Base-by-base conservation (phyloP, 2,113 vertebrate species). In the Genyomyrus donnyi region DNA sequence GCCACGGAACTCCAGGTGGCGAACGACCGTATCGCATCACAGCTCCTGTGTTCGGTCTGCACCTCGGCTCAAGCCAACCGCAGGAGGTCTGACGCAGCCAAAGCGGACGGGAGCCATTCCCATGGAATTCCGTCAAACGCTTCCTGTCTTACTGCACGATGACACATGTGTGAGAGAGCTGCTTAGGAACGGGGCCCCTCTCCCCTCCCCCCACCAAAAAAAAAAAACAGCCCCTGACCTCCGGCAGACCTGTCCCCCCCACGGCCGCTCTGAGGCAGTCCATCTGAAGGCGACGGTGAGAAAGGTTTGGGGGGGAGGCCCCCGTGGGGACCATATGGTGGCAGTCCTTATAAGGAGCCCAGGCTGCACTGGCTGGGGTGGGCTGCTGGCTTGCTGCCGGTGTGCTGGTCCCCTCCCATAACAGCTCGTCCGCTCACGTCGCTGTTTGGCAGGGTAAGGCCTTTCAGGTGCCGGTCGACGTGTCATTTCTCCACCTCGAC, bases 291-390 rank as follows among this genome's bases (percentile, higher is more conserved):
- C 48, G 15, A 53, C 90, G 90, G 85, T 87, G 53, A 31, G 84
- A 90, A 85, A 90, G 91, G 88, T 88, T 84, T 52, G 88, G 90
- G 45, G 89, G 53, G 89, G 70, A 90, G 85, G 86, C 92, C 52
- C 80, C 91, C 89, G 91, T 93, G 52, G 88, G 88, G 92, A 93
- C 94, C 95, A 96, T 95, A 96, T 96, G 95, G 95, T 94, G 87
- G 86, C 92, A 90, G 90, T 88, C 92, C 93, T 93, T 93, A 93
- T 93, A 94, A 94, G 94, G 95, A 94, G 91, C 88, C 83, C 45
- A 70, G 91, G 92, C 66, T 84, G 50, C 88, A 24, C 91, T 90
- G 88, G 91, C 92, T 88, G 90, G 90, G 94, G 93, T 89, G 91
- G 88, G 91, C 92, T 89, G 90, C 91, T 93, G 94, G 94, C 93